Conservation (phyloP, 2,888 invertebrate species). For the Hirtodrosophila duncani region DNA sequence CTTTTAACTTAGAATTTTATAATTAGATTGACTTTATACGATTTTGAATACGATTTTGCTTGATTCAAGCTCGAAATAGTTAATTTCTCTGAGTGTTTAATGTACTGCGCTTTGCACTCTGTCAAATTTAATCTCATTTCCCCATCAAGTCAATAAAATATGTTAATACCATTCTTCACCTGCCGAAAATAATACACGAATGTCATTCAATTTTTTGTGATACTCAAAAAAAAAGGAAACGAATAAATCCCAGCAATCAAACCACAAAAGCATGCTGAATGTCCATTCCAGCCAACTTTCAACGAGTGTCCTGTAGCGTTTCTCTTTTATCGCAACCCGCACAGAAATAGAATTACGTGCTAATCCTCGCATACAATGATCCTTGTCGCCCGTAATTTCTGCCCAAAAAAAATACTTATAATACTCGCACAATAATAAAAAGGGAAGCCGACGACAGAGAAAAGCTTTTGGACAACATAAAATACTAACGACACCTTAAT, state of each 20-base stretch:
- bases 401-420: conserved; percentile 8
- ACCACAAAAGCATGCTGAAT: conserved; percentile 26
- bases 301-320: too few relatives aligned
- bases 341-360: conserved; percentile 41
- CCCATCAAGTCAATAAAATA: conserved; percentile 5
- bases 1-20: too few relatives aligned
- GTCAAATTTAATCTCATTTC: not conserved
- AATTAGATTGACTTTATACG: too few relatives aligned
- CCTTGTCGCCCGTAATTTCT: conserved; percentile 26
- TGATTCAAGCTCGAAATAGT: not conserved
- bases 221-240: conserved; percentile 10
- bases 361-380: conserved; percentile 42
- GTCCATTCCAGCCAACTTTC: not conserved
- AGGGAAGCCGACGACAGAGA: conserved; percentile 31
- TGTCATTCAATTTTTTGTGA: conserved; percentile 13
- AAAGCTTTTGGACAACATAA: conserved; percentile 32
- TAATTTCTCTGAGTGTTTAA: conserved; percentile 6
- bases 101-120: conserved; percentile 9
- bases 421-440: too few relatives aligned
- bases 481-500: conserved; percentile 52
- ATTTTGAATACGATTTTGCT: too few relatives aligned
- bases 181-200: not conserved
- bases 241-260: conserved; percentile 15
- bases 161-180: conserved; percentile 1
- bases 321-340: not conserved